Conservation (phyloP, 1,140 invertebrate species). For the Rhizoglyphus robini region DNA sequence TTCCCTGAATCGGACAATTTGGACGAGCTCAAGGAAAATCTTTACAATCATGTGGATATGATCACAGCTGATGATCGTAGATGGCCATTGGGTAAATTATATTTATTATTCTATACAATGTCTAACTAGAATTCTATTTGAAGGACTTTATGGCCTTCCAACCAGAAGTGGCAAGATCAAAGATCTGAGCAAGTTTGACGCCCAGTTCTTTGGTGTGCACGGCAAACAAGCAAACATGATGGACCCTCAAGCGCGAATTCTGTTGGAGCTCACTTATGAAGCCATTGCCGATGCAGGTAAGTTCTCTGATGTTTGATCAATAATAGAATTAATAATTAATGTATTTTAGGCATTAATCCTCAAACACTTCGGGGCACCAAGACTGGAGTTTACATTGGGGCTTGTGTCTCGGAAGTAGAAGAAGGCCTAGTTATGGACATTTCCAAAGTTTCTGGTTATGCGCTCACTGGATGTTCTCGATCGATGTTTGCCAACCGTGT, state of each 20-base stretch:
- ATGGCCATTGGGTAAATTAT: conserved; percentile 29
- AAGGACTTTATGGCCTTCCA: conserved; percentile 53
- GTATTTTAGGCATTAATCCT: conserved; percentile 30
- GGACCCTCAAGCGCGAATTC: conserved; percentile 82
- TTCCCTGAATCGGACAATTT: conserved; percentile 73
- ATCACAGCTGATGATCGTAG: conserved; percentile 28
- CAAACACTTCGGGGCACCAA: conserved; percentile 41
- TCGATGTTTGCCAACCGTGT: conserved; percentile 94
- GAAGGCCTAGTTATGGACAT: conserved; percentile 50
- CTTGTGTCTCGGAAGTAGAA: conserved; percentile 67
- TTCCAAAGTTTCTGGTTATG: conserved; percentile 63
- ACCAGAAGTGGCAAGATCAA: conserved; percentile 75
- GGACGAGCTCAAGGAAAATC: conserved; percentile 70
- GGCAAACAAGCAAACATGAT: conserved; percentile 79
- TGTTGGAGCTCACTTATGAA: conserved; percentile 87
- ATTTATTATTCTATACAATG: background rate
- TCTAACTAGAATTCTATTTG: background rate
- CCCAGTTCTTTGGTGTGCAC: conserved; percentile 83
- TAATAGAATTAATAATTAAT: conserved; percentile 4
- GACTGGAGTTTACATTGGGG: conserved; percentile 82
- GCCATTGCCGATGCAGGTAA: conserved; percentile 79
- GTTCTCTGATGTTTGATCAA: background rate
- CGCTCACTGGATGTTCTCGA: conserved; percentile 72
- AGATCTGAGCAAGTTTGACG: conserved; percentile 65
- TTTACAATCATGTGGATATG: conserved; percentile 73